Conservation (phyloP, 2,797 vertebrate species). For the Takifugu ocellatus region DNA sequence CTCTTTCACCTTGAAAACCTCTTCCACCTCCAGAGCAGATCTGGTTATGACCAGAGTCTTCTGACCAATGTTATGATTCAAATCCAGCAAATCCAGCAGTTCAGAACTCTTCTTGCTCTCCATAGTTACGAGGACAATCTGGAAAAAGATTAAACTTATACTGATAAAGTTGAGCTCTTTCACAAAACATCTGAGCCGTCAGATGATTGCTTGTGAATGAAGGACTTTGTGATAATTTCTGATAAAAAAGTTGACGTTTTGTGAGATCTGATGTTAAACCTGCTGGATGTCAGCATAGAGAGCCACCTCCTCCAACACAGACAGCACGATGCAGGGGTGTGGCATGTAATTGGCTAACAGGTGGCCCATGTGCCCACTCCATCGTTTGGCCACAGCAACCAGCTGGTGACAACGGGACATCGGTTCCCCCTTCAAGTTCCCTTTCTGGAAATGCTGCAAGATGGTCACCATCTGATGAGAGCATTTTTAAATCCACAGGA, state of each 20-base stretch:
- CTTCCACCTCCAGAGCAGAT: constrained; percentile 79
- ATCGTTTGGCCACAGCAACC: constrained; percentile 78
- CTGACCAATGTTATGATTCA: constrained; percentile 68
- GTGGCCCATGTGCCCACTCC: constrained; percentile 73
- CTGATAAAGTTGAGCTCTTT: too few species aligned
- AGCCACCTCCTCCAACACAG: constrained; percentile 15
- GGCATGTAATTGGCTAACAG: constrained; percentile 80
- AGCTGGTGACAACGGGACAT: constrained; percentile 75
- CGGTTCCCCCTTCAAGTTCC: constrained; percentile 53
- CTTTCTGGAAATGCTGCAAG: constrained; percentile 82
- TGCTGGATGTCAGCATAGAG: constrained; percentile 77
- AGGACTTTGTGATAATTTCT: too few species aligned
- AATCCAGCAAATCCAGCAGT: constrained; percentile 79
- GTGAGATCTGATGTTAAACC: constrained; percentile 60
- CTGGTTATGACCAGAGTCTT: constrained; percentile 86
- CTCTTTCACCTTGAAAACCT: constrained; percentile 78
- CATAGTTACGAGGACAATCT: constrained; percentile 80
- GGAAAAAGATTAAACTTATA: background rate
- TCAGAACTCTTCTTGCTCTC: constrained; percentile 76
- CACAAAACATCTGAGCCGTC: too few species aligned
- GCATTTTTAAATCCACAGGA: background rate
- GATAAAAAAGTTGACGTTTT: too few species aligned
- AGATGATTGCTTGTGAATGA: too few species aligned
- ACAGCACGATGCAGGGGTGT: constrained; percentile 80
- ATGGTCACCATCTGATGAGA: constrained; percentile 76